phyloP scores from a whole-genome alignment of 2,888 invertebrate genomes.

The Phaonia tiefii region DNA sequence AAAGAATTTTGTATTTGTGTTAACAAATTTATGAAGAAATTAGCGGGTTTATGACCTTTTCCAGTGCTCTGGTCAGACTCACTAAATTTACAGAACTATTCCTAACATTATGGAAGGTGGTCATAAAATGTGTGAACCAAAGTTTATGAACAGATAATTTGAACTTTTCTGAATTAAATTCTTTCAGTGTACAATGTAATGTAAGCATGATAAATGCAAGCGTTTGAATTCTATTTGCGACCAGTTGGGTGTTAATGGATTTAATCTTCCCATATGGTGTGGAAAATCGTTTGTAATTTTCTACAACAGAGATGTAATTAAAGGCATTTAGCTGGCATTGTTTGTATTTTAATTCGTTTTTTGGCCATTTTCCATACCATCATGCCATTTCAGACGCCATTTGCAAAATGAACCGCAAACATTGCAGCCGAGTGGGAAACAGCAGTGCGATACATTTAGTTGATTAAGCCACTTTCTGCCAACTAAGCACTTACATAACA shows the following conservation, averaged over 20 bases:
- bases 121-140: no score
- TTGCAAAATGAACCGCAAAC: constrained; percentile 17
- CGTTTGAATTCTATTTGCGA: neutral
- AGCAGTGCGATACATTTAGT: constrained; percentile 34
- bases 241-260: neutral
- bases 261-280: neutral
- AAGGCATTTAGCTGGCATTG: neutral
- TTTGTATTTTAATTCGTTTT: neutral
- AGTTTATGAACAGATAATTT: no score
- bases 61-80: no score
- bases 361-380: constrained; percentile 7
- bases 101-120: no score
- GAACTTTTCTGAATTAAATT: no score
- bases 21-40: no score
- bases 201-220: no score
- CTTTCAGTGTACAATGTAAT: no score
- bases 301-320: neutral
- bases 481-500: constrained; percentile 42
- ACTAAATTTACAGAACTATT: no score
- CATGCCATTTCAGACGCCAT: neutral
- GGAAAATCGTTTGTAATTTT: neutral
- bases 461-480: constrained; percentile 47
- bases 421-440: neutral
- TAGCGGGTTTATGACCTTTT: no score
- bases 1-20: no score